Evolutionary conservation across 2,797 vertebrate genomes (phyloP).

Genomic region (Periparus ater): DNA sequence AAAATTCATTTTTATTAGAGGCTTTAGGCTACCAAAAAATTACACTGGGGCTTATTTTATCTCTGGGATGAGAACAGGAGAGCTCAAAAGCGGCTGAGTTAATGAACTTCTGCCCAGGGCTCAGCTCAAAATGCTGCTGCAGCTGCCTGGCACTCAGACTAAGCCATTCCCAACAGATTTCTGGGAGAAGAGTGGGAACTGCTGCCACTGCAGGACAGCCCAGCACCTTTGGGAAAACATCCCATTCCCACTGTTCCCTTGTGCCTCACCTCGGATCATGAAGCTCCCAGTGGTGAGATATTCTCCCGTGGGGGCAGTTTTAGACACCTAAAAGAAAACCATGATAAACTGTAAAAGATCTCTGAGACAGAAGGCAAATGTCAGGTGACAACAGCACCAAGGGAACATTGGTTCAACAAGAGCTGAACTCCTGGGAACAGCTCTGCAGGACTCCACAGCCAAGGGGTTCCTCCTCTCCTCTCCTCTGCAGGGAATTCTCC

Average conservation of each 20-base stretch:
- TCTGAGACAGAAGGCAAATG: not conserved
- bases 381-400: not conserved
- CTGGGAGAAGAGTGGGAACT: not conserved
- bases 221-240: not conserved
- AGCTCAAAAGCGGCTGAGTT: not conserved
- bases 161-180: not conserved
- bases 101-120: not conserved
- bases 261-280: slow-evolving; percentile 93
- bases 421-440: not conserved
- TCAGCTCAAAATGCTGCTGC: not conserved
- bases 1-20: not conserved
- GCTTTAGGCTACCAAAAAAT: not conserved
- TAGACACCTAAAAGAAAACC: slow-evolving; percentile 86
- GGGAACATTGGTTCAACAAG: not conserved
- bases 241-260: not conserved
- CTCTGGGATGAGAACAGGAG: not conserved
- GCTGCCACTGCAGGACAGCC: not conserved
- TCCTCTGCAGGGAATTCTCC: not conserved
- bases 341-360: rapidly evolving
- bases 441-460: not conserved
- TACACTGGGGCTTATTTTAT: not conserved
- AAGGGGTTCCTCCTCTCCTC: not conserved
- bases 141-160: not conserved
- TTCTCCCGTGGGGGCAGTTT: slow-evolving; percentile 96
- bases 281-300: slow-evolving; percentile 98